phyloP scores from a whole-genome alignment of 2,888 invertebrate species.

The Nomada goodeniana region DNA sequence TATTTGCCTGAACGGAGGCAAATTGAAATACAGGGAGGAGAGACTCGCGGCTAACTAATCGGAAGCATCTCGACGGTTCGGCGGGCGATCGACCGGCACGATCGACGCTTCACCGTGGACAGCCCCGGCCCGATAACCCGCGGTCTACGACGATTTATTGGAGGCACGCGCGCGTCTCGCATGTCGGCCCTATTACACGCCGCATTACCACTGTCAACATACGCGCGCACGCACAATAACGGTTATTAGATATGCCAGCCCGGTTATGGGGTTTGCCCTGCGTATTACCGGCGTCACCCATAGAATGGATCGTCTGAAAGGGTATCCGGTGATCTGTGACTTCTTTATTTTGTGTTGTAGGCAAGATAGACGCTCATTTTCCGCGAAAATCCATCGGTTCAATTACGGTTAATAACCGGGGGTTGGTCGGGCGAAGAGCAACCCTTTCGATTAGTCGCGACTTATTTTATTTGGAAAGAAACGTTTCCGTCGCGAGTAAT shows the following conservation, averaged over 20 bases:
- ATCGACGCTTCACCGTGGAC: conserved; percentile 50
- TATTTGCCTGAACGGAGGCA: conserved; percentile 12
- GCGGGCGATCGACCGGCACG: conserved; percentile 38
- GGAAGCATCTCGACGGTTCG: conserved; percentile 24
- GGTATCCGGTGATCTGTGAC: background rate
- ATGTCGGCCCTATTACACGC: conserved; percentile 74
- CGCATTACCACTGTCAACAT: conserved; percentile 81
- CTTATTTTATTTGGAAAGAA: too few species aligned
- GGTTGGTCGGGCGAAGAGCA: too few species aligned
- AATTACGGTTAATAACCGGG: too few species aligned
- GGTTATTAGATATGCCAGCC: conserved; percentile 77
- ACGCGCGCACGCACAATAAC: conserved; percentile 77
- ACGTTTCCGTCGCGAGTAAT: too few species aligned
- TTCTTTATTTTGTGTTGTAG: too few species aligned
- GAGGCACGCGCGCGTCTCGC: conserved; percentile 59
- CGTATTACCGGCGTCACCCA: conserved; percentile 62
- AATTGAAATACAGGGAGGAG: conserved; percentile 8
- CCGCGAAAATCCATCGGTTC: background rate
- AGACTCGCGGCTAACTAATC: conserved; percentile 15
- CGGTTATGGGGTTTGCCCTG: conserved; percentile 67
- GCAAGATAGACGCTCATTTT: background rate
- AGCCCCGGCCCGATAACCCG: conserved; percentile 55
- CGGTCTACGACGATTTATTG: conserved; percentile 52
- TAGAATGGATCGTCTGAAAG: conserved; percentile 42
- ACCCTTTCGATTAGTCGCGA: too few species aligned